These are phyloP conservation scores for Alces alces DNA, from an alignment of 2,113 vertebrate genomes.

Conservation along the genomic window DNA sequence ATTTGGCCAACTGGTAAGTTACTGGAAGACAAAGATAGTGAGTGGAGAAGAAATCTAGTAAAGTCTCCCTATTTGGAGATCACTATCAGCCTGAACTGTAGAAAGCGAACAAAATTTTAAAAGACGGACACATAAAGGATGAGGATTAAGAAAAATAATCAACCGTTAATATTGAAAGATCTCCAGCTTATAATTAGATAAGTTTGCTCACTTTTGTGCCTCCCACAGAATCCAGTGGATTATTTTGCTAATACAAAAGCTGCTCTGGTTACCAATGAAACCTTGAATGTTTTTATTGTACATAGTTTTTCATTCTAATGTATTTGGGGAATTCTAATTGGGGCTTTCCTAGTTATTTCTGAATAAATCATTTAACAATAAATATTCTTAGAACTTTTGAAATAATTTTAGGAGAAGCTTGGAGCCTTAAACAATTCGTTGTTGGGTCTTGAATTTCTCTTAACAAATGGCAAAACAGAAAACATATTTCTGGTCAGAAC, in stretches of 20 bases:
- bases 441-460: background rate
- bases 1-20: background rate
- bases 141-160: background rate
- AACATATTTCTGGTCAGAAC: background rate
- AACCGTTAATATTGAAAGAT: background rate
- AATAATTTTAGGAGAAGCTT: background rate
- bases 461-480: background rate
- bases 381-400: background rate
- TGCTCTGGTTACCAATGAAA: background rate
- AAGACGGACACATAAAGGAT: background rate
- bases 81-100: background rate
- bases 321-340: background rate
- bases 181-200: background rate
- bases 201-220: background rate
- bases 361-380: background rate
- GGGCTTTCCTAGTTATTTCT: background rate
- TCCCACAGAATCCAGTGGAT: background rate
- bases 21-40: background rate
- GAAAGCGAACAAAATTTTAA: background rate
- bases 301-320: background rate
- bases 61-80: background rate
- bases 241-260: background rate
- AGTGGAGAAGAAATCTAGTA: background rate
- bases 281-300: background rate
- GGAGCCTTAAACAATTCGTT: background rate